Base-by-base conservation (phyloP, 2,888 invertebrate species). In the Protophormia terraenovae region DNA sequence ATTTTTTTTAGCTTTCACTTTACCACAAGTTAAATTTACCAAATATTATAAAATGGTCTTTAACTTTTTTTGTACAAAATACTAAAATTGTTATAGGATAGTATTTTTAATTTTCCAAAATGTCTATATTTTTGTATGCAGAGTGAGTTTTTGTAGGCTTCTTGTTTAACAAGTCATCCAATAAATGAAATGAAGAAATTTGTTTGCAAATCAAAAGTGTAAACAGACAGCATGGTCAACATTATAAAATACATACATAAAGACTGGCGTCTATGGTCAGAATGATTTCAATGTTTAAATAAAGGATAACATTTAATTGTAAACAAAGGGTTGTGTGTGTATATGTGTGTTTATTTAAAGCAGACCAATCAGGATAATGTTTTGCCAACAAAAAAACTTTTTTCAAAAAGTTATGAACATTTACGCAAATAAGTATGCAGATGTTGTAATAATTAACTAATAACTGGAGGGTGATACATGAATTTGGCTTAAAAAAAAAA, bases 161-260 rank as follows among this genome's bases (percentile, higher is more conserved):
- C 53, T 73, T 84, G 81, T 78, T 81, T 77, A 84, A 84, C 81
- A 77, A 84, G 77, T 85, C 85, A 85, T 85, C 73, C 85, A 69
- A 81, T 78, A 81, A 82, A 85, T 75, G 78, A 79, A 85, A 85
- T 82, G 82, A 75, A 82, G 85, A 82, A 85, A 85, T 78, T 85
- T 82, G 50, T 85, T 85, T 85, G 85, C 73, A 82, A 85, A 85
- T 82, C 85, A 78, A 82, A 85, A 85, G 47, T 75, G 75, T 60
- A 82, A 85, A 85, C 85, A 85, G 73, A 53, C 6, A n/a, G n/a
- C n/a, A 55, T 79, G 83, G 83, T 75, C 83, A 83, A 79, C 75
- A 79, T 73, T 72, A 53, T 41, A 29, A 66, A 55, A 32, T 29
- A 22, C 16, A 24, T 32, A 27, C 41, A 66, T 55, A 50, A n/a